Conservation (phyloP, 2,888 invertebrate species). For the Pogonocherus hispidulus region DNA sequence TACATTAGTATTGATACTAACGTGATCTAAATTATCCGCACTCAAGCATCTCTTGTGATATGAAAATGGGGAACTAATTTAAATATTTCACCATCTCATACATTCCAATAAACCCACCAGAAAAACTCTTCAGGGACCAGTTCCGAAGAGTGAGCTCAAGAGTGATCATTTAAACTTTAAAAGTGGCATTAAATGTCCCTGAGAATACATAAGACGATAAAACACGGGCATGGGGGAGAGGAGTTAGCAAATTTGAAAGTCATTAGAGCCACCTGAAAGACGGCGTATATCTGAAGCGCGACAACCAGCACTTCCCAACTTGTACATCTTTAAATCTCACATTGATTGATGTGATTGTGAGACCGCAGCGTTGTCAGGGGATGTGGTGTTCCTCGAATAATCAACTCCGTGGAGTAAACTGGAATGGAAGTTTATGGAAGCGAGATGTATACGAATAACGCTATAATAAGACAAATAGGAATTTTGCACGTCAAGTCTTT, state of each 20-base stretch:
- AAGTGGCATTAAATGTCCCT: conserved; percentile 15
- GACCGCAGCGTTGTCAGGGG: not conserved
- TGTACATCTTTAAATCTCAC: conserved; percentile 32
- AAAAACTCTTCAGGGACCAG: not conserved
- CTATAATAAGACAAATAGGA: too few species aligned
- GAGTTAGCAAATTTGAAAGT: conserved; percentile 21
- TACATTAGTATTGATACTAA: too few species aligned
- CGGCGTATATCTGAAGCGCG: conserved; percentile 14
- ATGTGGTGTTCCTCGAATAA: too few species aligned
- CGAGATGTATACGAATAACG: too few species aligned
- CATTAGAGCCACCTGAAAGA: conserved; percentile 22
- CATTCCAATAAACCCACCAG: too few species aligned
- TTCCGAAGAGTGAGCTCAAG: not conserved
- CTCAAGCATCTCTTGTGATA: too few species aligned
- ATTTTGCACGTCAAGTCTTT: too few species aligned
- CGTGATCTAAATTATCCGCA: too few species aligned
- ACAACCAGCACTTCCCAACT: conserved; percentile 23
- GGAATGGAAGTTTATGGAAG: too few species aligned
- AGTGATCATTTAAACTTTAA: conserved; percentile 17
- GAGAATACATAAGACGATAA: conserved; percentile 19
- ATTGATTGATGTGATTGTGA: conserved; percentile 29
- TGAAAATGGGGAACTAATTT: too few species aligned
- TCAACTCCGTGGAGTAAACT: too few species aligned
- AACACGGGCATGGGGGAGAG: conserved; percentile 15
- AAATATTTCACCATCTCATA: too few species aligned